Evolutionary conservation across 1,140 invertebrate genomes (phyloP), one percentile per base, ranked within the genome.

Genomic region (Lepidurus apus): DNA sequence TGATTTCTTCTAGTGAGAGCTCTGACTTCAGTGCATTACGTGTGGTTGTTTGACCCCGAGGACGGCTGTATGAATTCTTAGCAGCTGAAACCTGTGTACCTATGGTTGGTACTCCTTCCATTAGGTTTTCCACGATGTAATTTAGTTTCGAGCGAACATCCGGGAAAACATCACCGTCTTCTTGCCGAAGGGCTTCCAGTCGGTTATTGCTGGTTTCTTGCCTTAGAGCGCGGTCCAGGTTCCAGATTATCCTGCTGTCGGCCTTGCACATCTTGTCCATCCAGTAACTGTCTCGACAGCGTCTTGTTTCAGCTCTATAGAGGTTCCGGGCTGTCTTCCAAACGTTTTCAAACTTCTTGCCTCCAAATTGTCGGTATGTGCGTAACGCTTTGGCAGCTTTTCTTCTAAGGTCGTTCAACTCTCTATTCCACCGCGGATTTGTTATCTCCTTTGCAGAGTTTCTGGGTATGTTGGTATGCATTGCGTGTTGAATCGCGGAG

Each of bases 401-500:
- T 65, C 24, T 44, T 13, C 47, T 0, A 1, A 13, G 47, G 11
- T 65, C 47, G 8, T 11, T 65, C 47, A 76, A 1, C n/a, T n/a
- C 21, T 26, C 24, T 26, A 42, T 47, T 76, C 75, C 75, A 76
- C 75, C 75, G 5, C 17, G 75, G 75, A 43, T 76, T 26, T 21
- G 2, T 43, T 21, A 1, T 21, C 17, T 1, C 17, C 17, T 44
- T 7, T n/a, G 44, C 44, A 2, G 21, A 43, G n/a, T 5, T 76
- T 42, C 44, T 42, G 1, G 75, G 75, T 17, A 76, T 26, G 26
- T 26, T 26, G 26, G 26, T 1, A 1, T 26, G 1, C 26, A 26
- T 26, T 26, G 26, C 26, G 1, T 1, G 26, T 1, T 26, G 26
- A 26, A 26, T 26, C 26, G 1, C 26, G 1, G 26, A 26, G 1